Evolutionary conservation across 2,113 vertebrate species (phyloP).

Genomic region (Urocolius indicus): DNA sequence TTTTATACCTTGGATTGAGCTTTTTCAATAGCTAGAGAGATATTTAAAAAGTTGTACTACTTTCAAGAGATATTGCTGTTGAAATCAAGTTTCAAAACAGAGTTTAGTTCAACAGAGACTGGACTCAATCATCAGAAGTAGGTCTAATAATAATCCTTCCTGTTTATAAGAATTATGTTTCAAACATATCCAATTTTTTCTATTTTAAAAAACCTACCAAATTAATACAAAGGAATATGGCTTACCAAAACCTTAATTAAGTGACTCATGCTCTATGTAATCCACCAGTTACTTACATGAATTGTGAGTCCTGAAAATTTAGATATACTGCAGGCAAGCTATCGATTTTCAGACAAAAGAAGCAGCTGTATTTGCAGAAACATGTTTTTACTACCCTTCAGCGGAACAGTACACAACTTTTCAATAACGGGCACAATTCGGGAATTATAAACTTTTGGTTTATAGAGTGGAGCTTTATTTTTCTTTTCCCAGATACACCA

Average conservation of each 20-base stretch:
- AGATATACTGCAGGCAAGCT: neutral
- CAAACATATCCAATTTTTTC: neutral
- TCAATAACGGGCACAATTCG: fast-evolving
- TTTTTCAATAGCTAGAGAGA: neutral
- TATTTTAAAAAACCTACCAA: neutral
- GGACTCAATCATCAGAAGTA: neutral
- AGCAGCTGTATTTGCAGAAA: neutral
- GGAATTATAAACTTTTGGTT: neutral
- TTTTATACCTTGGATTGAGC: neutral
- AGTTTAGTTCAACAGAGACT: neutral
- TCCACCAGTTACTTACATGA: neutral
- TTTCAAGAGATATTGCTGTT: neutral
- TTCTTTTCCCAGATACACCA: neutral
- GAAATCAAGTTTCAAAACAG: neutral
- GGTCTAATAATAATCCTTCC: neutral
- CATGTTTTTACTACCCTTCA: neutral
- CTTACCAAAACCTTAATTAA: neutral
- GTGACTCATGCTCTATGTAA: neutral
- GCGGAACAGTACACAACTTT: neutral
- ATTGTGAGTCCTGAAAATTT: neutral
- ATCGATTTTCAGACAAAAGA: neutral
- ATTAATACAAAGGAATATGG: neutral
- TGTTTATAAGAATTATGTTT: neutral
- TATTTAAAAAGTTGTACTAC: neutral
- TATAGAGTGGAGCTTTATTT: neutral